Evolutionary conservation across 2,888 invertebrate species (phyloP).

Genomic region (Calameuta pallipes): DNA sequence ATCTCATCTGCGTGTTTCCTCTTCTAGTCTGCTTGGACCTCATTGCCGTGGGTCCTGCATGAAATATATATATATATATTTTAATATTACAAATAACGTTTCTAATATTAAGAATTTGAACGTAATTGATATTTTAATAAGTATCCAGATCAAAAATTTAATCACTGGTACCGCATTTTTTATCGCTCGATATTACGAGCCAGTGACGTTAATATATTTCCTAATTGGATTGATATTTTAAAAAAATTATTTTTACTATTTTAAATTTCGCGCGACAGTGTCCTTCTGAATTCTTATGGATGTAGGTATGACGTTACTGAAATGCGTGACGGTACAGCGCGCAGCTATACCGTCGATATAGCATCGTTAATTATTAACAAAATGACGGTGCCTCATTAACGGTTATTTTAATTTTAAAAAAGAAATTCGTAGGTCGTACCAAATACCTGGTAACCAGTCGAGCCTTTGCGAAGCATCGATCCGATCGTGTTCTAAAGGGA

Average conservation of each 20-base stretch:
- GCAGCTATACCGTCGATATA: conserved; percentile 2
- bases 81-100: neutral
- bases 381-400: conserved; percentile 53
- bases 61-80: neutral
- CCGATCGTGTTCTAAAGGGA: neutral
- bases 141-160: neutral
- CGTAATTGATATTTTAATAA: neutral
- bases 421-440: neutral
- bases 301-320: neutral
- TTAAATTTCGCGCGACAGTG: neutral
- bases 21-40: neutral
- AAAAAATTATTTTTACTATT: no score
- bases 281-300: neutral
- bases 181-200: neutral
- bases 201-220: neutral
- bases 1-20: neutral
- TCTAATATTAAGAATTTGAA: neutral
- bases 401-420: conserved; percentile 49
- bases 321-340: conserved; percentile 11
- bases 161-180: neutral
- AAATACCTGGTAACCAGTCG: neutral
- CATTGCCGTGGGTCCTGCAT: neutral
- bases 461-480: neutral
- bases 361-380: conserved; percentile 52
- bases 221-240: no score